Evolutionary conservation across 1,140 invertebrate genomes (phyloP), one percentile per base, ranked within the genome.

Genomic region (Tetragonula clypearis): DNA sequence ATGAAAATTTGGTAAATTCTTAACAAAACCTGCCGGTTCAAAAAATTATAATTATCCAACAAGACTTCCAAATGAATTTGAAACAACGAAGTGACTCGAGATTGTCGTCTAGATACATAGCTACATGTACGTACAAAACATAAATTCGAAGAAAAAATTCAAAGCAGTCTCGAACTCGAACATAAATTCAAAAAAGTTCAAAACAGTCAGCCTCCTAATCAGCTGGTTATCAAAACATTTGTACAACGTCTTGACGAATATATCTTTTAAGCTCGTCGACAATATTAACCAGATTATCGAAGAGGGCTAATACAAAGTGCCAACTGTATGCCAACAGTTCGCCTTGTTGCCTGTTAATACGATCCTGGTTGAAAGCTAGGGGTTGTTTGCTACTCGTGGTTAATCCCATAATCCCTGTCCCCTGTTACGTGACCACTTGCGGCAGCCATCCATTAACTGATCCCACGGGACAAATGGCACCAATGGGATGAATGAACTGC

Each of bases 341-440:
- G 83, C 88, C 90, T 88, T 88, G 77, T 88, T 81, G 85, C 1
- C 0, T 26, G 35, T 21, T 82, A 82, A 84, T 85, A 56, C 72
- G 23, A 1, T 17, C 5, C 0, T 0, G 12, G 19, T 0, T 56
- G 1, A 69, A 62, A 74, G 55, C 3, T 12, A 19, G 14, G n/a
- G 12, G 2, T 11, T 30, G 19, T 26, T n/a, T 26, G 1, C 19
- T 66, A 0, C 49, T 69, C 62, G 62, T 58, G 58, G 84, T 88
- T 87, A 86, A 88, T 86, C 78, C 84, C 26, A 86, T 88, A 88
- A 88, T 90, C 86, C 86, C 56, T 78, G 0, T 62, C 35, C 30
- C 19, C 53, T 71, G 79, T 62, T 55, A 55, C 30, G 12, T 55
- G 73, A 58, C 85, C 81, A 26, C 30, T 66, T 11, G 41, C n/a